Evolutionary conservation across 2,113 vertebrate genomes (phyloP), one percentile per base, ranked within the genome.

Genomic region (Benthochromis sp.): DNA sequence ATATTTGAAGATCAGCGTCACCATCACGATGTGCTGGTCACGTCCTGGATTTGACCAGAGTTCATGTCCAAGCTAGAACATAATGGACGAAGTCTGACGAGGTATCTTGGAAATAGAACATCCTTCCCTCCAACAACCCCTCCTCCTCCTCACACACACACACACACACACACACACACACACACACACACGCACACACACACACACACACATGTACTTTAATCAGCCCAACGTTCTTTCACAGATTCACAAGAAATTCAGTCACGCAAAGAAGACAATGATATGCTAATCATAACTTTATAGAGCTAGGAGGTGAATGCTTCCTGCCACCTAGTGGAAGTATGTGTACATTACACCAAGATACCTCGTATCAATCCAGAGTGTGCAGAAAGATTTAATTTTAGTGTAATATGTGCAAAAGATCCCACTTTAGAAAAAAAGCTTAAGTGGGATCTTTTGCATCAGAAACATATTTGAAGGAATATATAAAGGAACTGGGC

Each of bases 261-360:
- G 57, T 78, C 66, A 43, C 38, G 86, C 55, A 88, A 43, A 82
- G 78, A 82, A 19, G 17, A 59, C 61, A 54, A 11, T 11, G 34
- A 52, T 12, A 21, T 11, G 13, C 4, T 71, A 29, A 19, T 50
- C 45, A 45, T 52, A 86, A 29, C 63, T 40, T 38, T 4, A 34
- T 14, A 36, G 16, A 61, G n/a, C 13, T 6, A 10, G 24, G 24
- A 47, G 16, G 2, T 36, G 27, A 19, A n/a, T 9, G 13, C 31
- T 38, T 92, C 4, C 90, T 92, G 90, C 87, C 90, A 87, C 24
- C 90, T 90, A 61, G 89, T 92, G 92, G 88, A 10, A 10, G 3
- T 2, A 14, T 36, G 24, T 83, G 47, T 17, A 3, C 38, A 86
- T 50, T 85, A 66, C 38, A 55, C 21, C 16, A 45, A 7, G 4